phyloP scores from a whole-genome alignment of 1,140 invertebrate genomes.

The Lordiphosa mommai region DNA sequence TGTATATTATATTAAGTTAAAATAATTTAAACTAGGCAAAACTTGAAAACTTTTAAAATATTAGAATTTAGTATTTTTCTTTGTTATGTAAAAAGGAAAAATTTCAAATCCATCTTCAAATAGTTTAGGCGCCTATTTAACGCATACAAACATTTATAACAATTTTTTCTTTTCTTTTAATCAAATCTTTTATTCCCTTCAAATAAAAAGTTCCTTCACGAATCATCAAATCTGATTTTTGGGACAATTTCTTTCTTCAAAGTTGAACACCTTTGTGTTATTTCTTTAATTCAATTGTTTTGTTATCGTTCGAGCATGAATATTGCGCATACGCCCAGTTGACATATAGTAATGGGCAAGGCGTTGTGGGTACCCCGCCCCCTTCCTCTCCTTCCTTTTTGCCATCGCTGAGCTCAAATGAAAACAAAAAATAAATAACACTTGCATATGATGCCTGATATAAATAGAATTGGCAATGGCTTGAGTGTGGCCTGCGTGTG shows the following conservation, averaged over 20 bases:
- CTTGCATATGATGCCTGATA: slow-evolving; percentile 53
- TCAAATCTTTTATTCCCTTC: too few relatives aligned
- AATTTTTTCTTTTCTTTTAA: too few relatives aligned
- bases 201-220: slow-evolving; percentile 28
- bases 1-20: too few relatives aligned
- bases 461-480: slow-evolving; percentile 76
- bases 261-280: not conserved
- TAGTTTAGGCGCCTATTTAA: too few relatives aligned
- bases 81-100: too few relatives aligned
- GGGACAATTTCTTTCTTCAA: slow-evolving; percentile 39
- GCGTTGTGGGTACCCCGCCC: slow-evolving; percentile 13
- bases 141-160: too few relatives aligned
- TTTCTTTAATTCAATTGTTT: slow-evolving; percentile 34
- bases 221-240: slow-evolving; percentile 35
- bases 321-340: slow-evolving; percentile 55
- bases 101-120: too few relatives aligned
- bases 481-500: slow-evolving; percentile 59
- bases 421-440: slow-evolving; percentile 19
- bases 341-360: slow-evolving; percentile 46
- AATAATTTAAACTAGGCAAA: too few relatives aligned
- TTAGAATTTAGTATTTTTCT: too few relatives aligned
- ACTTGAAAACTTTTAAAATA: too few relatives aligned
- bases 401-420: slow-evolving; percentile 1
- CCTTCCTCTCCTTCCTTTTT: slow-evolving; percentile 7
- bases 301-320: slow-evolving; percentile 14